Conservation (phyloP, 2,888 invertebrate genomes). For the Eustalomyia histrio region DNA sequence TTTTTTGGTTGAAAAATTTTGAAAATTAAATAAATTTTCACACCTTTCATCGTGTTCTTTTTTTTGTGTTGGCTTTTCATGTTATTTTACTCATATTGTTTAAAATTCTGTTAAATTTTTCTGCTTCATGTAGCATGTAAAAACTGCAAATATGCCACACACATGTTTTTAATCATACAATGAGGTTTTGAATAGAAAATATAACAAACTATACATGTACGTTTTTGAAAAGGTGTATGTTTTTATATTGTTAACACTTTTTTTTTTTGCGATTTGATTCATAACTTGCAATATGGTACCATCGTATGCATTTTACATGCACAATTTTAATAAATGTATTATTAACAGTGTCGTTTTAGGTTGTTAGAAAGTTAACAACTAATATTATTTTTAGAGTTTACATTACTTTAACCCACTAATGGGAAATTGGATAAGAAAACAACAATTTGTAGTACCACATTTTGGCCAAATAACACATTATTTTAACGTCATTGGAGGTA, state of each 20-base stretch:
- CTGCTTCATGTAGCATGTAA: constrained; percentile 63
- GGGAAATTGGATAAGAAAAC: no score
- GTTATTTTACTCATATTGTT: constrained; percentile 1
- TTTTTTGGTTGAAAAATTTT: neutral
- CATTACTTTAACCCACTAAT: no score
- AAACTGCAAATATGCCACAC: constrained; percentile 50
- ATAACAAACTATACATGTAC: neutral
- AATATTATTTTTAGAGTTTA: neutral
- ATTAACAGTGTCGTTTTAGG: neutral
- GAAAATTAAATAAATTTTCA: constrained; percentile 1
- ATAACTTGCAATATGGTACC: neutral
- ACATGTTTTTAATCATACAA: constrained; percentile 2
- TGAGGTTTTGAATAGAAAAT: neutral
- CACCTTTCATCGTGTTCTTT: neutral
- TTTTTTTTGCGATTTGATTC: neutral
- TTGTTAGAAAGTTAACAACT: neutral
- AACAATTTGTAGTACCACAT: no score
- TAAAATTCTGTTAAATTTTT: constrained; percentile 61
- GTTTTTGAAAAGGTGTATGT: neutral
- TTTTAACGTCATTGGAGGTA: no score
- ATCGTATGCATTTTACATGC: neutral
- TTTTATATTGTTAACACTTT: neutral
- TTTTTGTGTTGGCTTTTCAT: neutral
- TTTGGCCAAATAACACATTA: no score
- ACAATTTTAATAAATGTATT: neutral